Evolutionary conservation across 2,113 vertebrate species (phyloP).

Genomic region (Callorhinus ursinus): DNA sequence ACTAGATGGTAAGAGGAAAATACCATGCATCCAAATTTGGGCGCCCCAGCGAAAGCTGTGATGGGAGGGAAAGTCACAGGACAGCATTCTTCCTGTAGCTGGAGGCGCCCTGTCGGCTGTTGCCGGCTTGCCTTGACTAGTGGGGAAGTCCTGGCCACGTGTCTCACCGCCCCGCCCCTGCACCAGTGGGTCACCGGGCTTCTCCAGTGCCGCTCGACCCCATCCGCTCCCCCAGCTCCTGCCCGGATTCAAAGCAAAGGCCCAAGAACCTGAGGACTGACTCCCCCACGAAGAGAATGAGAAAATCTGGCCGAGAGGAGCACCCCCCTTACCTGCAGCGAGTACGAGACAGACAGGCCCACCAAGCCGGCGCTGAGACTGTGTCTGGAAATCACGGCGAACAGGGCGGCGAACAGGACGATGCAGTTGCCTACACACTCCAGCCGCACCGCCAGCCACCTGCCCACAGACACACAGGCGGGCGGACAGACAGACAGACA

Average conservation of each 20-base stretch:
- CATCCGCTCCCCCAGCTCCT: background rate
- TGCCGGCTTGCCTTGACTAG: background rate
- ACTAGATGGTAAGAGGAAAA: background rate
- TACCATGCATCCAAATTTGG: background rate
- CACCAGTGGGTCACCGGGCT: background rate
- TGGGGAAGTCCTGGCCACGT: rapidly evolving
- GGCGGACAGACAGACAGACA: background rate
- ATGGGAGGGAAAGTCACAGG: background rate
- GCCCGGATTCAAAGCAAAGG: background rate
- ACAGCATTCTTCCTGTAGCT: background rate
- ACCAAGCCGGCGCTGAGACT: conserved; percentile 93
- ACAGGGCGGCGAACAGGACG: conserved; percentile 93
- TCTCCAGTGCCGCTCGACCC: background rate
- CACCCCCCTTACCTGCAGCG: conserved; percentile 90
- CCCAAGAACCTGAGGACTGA: too few species aligned
- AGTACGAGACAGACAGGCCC: conserved; percentile 96
- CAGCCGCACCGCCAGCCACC: conserved; percentile 95
- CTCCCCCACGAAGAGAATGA: background rate
- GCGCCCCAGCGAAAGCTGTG: background rate
- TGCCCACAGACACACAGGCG: conserved; percentile 60
- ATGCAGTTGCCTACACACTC: conserved; percentile 97
- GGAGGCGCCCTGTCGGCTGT: background rate
- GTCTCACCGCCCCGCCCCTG: background rate
- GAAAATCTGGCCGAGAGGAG: rapidly evolving
- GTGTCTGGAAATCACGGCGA: conserved; percentile 91